Base-by-base conservation (phyloP, 2,888 invertebrate genomes). In the Spodoptera exigua region DNA sequence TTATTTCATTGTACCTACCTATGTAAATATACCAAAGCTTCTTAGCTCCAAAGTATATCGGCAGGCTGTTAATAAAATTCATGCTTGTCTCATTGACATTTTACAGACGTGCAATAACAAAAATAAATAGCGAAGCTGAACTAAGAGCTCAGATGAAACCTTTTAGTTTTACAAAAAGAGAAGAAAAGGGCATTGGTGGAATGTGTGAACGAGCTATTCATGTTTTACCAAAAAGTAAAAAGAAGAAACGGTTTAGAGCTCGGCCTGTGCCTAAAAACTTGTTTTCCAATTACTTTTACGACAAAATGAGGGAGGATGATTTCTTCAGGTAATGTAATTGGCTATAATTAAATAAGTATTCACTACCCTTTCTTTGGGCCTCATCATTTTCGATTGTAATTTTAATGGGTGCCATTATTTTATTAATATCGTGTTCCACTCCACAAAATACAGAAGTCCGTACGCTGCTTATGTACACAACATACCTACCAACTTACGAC, bases 301-400 rank as follows among this genome's bases (percentile, higher is more conserved):
- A 96, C 67, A 96, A 95, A 82, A 96, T 96, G 94, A 95, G 96
- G 69, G 96, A 97, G 80, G 96, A 96, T 74, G 96, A 96, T 70
- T 97, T 95, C 87, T 96, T 96, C 84, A 95, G 96, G 96, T 96
- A 78, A 78, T 65, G 57, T n/a, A n/a, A n/a, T 18, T 36, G 17
- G 41, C 16, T 18, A 3, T 34, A 45, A 1, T 27, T 4, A 51
- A 14, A 11, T 32, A 37, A 27, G 39, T 44, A 18, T 16, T 36
- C 32, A 17, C 41, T 51, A 18, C 18, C 7, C 1, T 34, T 13
- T 12, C 1, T 9, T 5, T n/a, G 40, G 14, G 17, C 2, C 2
- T 21, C 13, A 27, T 40, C 1, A 10, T 13, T 32, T 51, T n/a
- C n/a, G n/a, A n/a, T n/a, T n/a, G n/a, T n/a, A n/a, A n/a, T n/a